A percentile compares a stretch with the other conserved stretches of the same genome.
Conservation (phyloP, 2,888 invertebrate genomes). For the Troilus luridus region DNA sequence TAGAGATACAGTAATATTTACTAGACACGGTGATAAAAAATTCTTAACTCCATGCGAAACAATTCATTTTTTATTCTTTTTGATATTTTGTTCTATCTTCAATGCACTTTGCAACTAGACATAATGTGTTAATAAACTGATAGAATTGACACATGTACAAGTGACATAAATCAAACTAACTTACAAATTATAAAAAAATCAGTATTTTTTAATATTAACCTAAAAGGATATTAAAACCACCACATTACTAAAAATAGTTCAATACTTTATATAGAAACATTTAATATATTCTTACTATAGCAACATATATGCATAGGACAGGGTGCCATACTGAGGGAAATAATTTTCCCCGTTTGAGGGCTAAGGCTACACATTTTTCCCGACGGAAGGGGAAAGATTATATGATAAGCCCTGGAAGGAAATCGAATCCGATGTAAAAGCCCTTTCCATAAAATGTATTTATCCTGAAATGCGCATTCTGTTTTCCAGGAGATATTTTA, state of each 20-base stretch:
- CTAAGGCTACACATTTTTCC: not conserved
- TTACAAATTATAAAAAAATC: too few relatives aligned
- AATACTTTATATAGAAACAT: not conserved
- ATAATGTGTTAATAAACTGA: too few relatives aligned
- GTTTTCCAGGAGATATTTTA: constrained; percentile 10
- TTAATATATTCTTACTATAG: not conserved
- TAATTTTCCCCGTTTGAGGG: not conserved
- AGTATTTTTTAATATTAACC: too few relatives aligned
- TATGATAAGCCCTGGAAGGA: constrained; percentile 12
- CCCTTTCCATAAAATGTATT: constrained; percentile 21
- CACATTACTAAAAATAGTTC: not conserved
- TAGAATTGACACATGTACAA: too few relatives aligned
- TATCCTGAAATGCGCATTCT: constrained; percentile 21
- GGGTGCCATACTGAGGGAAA: not conserved
- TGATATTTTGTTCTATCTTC: too few relatives aligned
- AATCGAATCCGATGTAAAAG: constrained; percentile 3
- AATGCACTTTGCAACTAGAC: too few relatives aligned
- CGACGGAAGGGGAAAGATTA: constrained; percentile 16
- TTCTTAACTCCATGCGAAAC: too few relatives aligned
- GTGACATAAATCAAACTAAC: too few relatives aligned
- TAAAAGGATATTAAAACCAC: too few relatives aligned
- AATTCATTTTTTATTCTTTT: too few relatives aligned
- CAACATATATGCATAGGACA: not conserved
- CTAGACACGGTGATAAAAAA: too few relatives aligned
- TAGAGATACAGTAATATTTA: too few relatives aligned